Evolutionary conservation across 2,113 vertebrate species (phyloP), one percentile per base, ranked within the genome.

Genomic region (Tiliqua scincoides): DNA sequence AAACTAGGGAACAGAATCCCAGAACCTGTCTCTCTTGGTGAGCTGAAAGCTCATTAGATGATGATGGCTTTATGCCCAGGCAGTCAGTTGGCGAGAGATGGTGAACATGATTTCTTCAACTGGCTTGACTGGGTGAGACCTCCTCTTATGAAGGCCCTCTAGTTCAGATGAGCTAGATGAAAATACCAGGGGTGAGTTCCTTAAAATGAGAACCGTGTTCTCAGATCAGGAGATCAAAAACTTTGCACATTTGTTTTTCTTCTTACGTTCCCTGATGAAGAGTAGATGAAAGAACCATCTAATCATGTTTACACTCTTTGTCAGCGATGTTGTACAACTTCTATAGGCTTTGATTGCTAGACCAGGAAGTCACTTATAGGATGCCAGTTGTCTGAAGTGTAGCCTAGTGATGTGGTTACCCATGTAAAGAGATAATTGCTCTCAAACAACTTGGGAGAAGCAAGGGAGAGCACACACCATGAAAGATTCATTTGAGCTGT

Each of bases 401-500:
- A 79, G 20, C 17, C 75, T 87, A 62, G 15, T 0, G 2, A 71
- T 82, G 62, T 70, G 77, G 43, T 65, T 84, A 79, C 32, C 35
- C 73, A 32, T 20, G 37, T 78, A 83, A 89, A 43, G 57, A 83
- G 54, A 11, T 90, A 90, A 89, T 80, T 85, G 52, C 61, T 89
- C 88, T 83, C 18, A 43, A 75, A 84, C 83, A 83, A 83, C 71
- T 10, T 11, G 1, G 75, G 85, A n/a, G 73, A 68, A 54, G 43
- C 88, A 63, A 81, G 59, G 77, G 6, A 2, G 54, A 72, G 59
- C 32, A 79, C 89, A 91, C 18, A 74, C 88, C 87, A 91, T 91
- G 89, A 93, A 94, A 92, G 89, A 91, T 95, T 91, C 90, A 94
- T 93, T 91, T 88, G 87, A 91, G 88, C 86, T 79, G 91, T 73